Conservation (phyloP, 2,888 invertebrate genomes). For the Macrostomum cliftonense region DNA sequence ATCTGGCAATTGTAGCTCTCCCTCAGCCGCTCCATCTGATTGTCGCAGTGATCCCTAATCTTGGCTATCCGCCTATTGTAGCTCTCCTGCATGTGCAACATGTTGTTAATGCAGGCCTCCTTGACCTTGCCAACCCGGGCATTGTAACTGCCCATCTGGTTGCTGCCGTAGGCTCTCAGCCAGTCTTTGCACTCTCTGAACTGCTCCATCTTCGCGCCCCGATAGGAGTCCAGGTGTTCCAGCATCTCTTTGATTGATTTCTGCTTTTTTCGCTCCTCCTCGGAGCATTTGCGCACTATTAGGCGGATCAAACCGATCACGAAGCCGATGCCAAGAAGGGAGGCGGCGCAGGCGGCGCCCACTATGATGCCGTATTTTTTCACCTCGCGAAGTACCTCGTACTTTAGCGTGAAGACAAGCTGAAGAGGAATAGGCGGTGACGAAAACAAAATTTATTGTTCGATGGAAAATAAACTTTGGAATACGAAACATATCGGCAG, state of each 20-base stretch:
- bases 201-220: slow-evolving; percentile 54
- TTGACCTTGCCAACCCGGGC: slow-evolving; percentile 22
- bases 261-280: slow-evolving; percentile 43
- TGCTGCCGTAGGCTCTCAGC: slow-evolving; percentile 25
- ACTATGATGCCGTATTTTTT: neutral
- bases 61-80: slow-evolving; percentile 68
- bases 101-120: slow-evolving; percentile 24
- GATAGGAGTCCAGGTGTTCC: slow-evolving; percentile 72
- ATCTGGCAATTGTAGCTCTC: slow-evolving; percentile 72
- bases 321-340: slow-evolving; percentile 3
- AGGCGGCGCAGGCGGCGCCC: neutral
- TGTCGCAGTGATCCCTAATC: slow-evolving; percentile 75
- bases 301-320: neutral
- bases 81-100: slow-evolving; percentile 65
- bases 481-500: too few species aligned
- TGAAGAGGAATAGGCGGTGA: slow-evolving; percentile 42
- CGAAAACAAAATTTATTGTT: too few species aligned
- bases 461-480: too few species aligned
- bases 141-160: slow-evolving; percentile 24
- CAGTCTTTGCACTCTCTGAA: too few species aligned
- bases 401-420: neutral
- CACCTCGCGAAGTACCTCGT: neutral
- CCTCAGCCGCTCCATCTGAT: slow-evolving; percentile 80
- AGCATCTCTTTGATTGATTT: slow-evolving; percentile 67
- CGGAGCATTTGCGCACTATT: neutral